Evolutionary conservation across 2,888 invertebrate genomes (phyloP), one percentile per base, ranked within the genome.

Genomic region (Harmothoe impar): DNA sequence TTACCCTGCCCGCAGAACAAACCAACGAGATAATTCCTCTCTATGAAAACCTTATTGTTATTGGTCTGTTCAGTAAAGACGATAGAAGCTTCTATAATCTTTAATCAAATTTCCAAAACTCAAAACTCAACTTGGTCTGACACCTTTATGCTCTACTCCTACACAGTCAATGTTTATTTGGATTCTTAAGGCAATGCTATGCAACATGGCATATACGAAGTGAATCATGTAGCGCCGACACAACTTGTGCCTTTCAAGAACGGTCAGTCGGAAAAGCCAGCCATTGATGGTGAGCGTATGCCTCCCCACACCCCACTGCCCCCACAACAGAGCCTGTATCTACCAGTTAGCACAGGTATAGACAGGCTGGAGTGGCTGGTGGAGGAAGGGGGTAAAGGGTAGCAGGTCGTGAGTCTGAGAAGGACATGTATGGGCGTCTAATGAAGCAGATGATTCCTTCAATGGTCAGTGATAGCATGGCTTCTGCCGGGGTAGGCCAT

Each of bases 401-500:
- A 62, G 15, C 20, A 62, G 62, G 62, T 62, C 62, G n/a, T 7
- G 12, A 62, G 7, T 3, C 15, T 62, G 20, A 62, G n/a, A 62
- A n/a, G 62, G 20, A n/a, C 23, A n/a, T 1, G 62, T 62, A n/a
- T n/a, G 62, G 62, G 23, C 3, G 72, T n/a, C 72, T 72, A 72
- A 72, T 72, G 72, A 72, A n/a, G 72, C 72, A 72, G 29, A 72
- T 72, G 72, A 72, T 72, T 72, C 29, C 29, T 25, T 72, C 72
- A 29, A 72, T 72, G 72, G 72, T 72, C 72, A 72, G 72, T 29
- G 72, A 72, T 72, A 72, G 20, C 72, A 72, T 72, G 72, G 29
- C 72, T 72, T 25, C 31, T n/a, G 72, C 31, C 29, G 1, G 25
- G 72, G 72, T 72, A 29, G 72, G 43, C 43, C 43, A 43, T 72